phyloP scores from a whole-genome alignment of 2,797 vertebrate genomes.

The Melanotaenia parkinsoni region DNA sequence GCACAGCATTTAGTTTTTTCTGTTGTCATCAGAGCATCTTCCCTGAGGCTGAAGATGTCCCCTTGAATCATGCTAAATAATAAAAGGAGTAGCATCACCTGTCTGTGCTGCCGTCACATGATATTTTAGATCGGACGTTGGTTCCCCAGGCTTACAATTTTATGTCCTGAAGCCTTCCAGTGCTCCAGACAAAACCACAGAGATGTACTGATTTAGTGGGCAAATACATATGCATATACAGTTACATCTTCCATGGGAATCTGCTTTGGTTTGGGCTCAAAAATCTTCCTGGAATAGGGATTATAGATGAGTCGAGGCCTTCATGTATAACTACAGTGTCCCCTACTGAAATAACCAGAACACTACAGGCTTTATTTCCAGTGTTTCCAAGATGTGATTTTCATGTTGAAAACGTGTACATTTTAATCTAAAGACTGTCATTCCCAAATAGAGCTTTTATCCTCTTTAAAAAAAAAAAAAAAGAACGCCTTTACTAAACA shows the following conservation, averaged over 20 bases:
- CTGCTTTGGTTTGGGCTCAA: not conserved
- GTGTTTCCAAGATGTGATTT: not conserved
- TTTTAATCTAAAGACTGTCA: constrained; percentile 10
- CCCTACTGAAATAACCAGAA: constrained; percentile 4
- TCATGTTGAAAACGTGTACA: not conserved
- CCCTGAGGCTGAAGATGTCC: constrained; percentile 28
- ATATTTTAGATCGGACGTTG: constrained; percentile 22
- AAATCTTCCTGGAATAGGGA: constrained; percentile 10
- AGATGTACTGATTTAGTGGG: constrained; percentile 26
- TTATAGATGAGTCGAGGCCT: not conserved
- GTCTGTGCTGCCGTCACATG: constrained; percentile 25
- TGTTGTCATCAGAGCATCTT: constrained; percentile 33
- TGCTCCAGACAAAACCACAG: constrained; percentile 8
- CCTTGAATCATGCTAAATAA: constrained; percentile 36
- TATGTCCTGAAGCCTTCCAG: constrained; percentile 16
- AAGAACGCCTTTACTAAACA: constrained; percentile 1
- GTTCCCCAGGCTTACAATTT: constrained; percentile 11
- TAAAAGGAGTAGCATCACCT: constrained; percentile 47
- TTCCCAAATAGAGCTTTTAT: constrained; percentile 4
- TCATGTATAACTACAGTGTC: constrained; percentile 6
- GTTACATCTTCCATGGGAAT: constrained; percentile 20
- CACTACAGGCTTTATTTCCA: constrained; percentile 3
- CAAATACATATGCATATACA: constrained; percentile 16
- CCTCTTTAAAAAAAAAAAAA: constrained; percentile 1
- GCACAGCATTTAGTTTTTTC: constrained; percentile 45